Conservation (phyloP, 2,888 invertebrate genomes). For the Nymphalis polychloros region DNA sequence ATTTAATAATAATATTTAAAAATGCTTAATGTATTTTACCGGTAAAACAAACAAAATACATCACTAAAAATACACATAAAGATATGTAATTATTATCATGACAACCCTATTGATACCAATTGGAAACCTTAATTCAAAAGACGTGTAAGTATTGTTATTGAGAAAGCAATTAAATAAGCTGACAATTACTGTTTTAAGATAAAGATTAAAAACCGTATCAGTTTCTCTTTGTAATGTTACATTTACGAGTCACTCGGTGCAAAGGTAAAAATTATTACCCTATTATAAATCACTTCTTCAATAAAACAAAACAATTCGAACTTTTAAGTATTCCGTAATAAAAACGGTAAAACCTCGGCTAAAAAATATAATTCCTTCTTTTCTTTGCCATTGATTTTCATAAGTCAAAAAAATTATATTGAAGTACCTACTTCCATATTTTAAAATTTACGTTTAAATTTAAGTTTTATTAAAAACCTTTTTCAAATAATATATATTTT, state of each 20-base stretch:
- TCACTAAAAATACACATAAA: too few species aligned
- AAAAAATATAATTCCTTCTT: neutral
- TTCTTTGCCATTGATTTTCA: neutral
- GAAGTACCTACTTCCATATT: too few species aligned
- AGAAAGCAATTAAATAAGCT: constrained; percentile 41
- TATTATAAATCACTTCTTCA: constrained; percentile 33
- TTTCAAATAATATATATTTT: too few species aligned
- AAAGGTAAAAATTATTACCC: constrained; percentile 38
- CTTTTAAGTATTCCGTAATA: neutral
- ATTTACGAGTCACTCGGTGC: constrained; percentile 30
- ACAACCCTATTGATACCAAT: constrained; percentile 48
- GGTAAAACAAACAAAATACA: too few species aligned
- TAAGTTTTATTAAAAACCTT: too few species aligned
- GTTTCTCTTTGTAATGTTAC: constrained; percentile 35
- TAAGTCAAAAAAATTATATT: too few species aligned
- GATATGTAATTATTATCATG: constrained; percentile 3
- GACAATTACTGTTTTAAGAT: constrained; percentile 39
- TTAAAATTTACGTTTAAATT: too few species aligned
- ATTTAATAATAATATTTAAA: too few species aligned
- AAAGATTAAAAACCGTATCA: constrained; percentile 37
- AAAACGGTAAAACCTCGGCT: neutral
- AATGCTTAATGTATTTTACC: too few species aligned
- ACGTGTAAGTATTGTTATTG: constrained; percentile 49
- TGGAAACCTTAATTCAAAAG: constrained; percentile 62
- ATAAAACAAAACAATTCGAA: constrained; percentile 29